Evolutionary conservation across 1,140 invertebrate genomes (phyloP).

Genomic region (Bicyclus anynana): DNA sequence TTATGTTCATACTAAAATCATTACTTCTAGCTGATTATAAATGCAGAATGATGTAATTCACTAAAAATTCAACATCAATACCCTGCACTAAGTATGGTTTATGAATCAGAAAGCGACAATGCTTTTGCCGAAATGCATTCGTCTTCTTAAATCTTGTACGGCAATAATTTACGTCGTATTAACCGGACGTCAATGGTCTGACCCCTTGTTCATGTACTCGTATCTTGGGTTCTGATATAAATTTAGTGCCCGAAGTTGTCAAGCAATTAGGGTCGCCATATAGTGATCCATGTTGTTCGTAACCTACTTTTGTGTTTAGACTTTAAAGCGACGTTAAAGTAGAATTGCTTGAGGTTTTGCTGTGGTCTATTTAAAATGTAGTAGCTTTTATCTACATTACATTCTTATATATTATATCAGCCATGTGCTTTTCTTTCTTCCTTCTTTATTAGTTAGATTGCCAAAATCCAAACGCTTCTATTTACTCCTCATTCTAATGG

Average conservation of each 20-base stretch:
- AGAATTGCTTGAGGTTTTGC: background rate
- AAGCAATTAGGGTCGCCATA: slow-evolving; percentile 7
- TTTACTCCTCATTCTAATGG: no score
- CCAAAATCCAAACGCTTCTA: no score
- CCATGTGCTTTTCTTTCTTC: no score
- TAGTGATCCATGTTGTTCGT: slow-evolving; percentile 2
- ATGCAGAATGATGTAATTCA: background rate
- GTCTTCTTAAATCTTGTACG: background rate
- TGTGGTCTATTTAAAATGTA: background rate
- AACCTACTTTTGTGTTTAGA: slow-evolving; percentile 17
- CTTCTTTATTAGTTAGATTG: no score
- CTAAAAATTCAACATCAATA: background rate
- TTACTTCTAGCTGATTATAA: background rate
- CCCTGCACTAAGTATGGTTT: background rate
- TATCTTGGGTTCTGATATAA: background rate
- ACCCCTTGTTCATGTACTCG: background rate
- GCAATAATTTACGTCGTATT: slow-evolving; percentile 12
- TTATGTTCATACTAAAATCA: background rate
- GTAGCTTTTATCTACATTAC: no score
- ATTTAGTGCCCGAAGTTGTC: slow-evolving; percentile 4
- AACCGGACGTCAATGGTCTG: slow-evolving; percentile 2
- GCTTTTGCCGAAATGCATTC: background rate
- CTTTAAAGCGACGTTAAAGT: slow-evolving; percentile 11
- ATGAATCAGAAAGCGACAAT: background rate
- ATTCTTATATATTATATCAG: no score